Conservation (phyloP, 1,140 invertebrate genomes). For the Drosophila miranda region DNA sequence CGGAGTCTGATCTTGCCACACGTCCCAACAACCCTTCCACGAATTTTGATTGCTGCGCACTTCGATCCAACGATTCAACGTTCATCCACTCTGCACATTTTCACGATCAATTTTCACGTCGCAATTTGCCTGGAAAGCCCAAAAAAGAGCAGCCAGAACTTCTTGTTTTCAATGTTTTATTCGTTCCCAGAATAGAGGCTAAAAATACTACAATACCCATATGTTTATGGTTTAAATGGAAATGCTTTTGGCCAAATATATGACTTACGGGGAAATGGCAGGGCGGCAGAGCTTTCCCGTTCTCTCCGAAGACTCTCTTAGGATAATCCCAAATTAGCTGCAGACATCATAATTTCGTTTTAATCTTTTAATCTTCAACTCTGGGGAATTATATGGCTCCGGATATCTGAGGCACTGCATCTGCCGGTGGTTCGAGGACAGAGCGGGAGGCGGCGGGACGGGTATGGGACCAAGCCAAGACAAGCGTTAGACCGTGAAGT, state of each 20-base stretch:
- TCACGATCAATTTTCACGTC: constrained; percentile 69
- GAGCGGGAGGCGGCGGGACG: not conserved
- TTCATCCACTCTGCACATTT: constrained; percentile 45
- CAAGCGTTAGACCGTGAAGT: constrained; percentile 72
- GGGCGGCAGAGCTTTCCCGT: not conserved
- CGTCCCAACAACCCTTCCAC: not conserved
- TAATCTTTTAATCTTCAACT: constrained; percentile 55
- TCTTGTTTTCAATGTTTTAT: constrained; percentile 16
- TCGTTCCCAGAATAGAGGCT: constrained; percentile 25
- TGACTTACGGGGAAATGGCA: constrained; percentile 17
- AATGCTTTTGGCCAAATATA: constrained; percentile 25
- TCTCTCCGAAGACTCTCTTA: constrained; percentile 1
- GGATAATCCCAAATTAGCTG: constrained; percentile 52
- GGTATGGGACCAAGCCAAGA: constrained; percentile 3
- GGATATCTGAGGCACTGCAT: constrained; percentile 49
- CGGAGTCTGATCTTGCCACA: constrained; percentile 8
- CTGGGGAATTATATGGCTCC: constrained; percentile 43
- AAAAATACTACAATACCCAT: constrained; percentile 36
- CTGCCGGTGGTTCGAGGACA: not conserved
- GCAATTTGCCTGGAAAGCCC: constrained; percentile 60
- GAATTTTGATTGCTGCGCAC: constrained; percentile 33
- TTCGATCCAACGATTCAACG: constrained; percentile 21
- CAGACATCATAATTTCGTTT: constrained; percentile 51
- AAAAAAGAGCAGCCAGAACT: constrained; percentile 23
- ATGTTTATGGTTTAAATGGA: constrained; percentile 46